Base-by-base conservation (phyloP, 2,797 vertebrate species). In the Callimico goeldii region DNA sequence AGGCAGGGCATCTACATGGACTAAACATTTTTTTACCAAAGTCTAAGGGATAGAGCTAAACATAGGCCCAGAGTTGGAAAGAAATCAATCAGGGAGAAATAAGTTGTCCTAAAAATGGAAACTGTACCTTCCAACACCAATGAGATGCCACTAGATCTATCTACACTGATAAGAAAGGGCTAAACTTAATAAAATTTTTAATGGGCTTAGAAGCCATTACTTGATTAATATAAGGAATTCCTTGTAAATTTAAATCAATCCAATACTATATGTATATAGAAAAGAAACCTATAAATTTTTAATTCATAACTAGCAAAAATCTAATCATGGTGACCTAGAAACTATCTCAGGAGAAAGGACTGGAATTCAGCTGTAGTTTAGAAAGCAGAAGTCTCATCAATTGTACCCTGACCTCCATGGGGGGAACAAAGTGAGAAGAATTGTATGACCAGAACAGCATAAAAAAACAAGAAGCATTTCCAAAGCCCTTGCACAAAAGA, bases 11-110 rank as follows among this genome's bases (percentile, higher is more conserved):
- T 82, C 86, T 57, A 11, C 88, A 61, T 88, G 55, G 48, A 92
- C 24, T 67, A 52, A 36, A 83, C n/a, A n/a, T 3, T 12, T 0
- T 81, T 90, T 75, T 39, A n/a, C n/a, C 64, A 90, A 48, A 58
- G 17, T 12, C 77, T 81, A 33, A 26, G 43, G 39, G 4, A 3
- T 36, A 70, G 75, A 64, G 55, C 39, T 43, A 77, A 92, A 30
- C 17, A 64, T 11, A 76, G 26, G 55, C 26, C 20, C 58, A 75
- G 58, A 55, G 28, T 28, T 75, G 39, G 61, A 86, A 94, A 93
- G 50, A 88, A 94, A 88, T 48, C 57, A 91, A 70, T 39, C 43
- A 88, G 83, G 55, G 52, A 92, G 83, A 90, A 80, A 85, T 73
- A 79, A 91, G 8, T 85, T 81, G 36, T 14, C 58, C 50, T 93